These are phyloP conservation scores for Drosophila longiperda DNA, from an alignment of 2,888 invertebrate species.

Conservation along the genomic window DNA sequence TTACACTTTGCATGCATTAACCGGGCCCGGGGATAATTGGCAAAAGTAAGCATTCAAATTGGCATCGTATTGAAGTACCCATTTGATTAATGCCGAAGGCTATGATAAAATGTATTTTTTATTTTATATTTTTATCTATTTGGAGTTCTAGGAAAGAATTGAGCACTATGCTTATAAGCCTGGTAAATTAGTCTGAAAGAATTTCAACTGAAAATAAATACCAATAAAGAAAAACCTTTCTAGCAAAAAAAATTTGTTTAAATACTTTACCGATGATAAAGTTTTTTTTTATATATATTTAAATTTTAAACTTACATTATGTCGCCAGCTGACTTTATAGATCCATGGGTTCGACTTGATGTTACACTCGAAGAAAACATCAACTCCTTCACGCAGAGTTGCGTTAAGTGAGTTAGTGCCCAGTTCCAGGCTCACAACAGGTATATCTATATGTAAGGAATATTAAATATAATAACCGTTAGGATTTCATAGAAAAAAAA, in stretches of 20 bases:
- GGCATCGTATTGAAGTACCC: constrained; percentile 31
- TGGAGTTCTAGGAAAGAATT: neutral
- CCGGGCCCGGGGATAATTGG: constrained; percentile 8
- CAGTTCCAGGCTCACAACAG: constrained; percentile 92
- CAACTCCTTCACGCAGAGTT: constrained; percentile 93
- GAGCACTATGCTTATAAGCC: neutral
- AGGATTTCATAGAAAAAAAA: constrained; percentile 5
- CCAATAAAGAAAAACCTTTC: neutral
- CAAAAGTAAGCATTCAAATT: constrained; percentile 21
- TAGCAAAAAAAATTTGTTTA: too few species aligned
- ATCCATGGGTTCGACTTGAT: constrained; percentile 95
- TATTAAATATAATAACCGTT: neutral
- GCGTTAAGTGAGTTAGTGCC: constrained; percentile 92
- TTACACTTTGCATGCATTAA: constrained; percentile 17
- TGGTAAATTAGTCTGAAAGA: neutral
- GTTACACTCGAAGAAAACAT: constrained; percentile 96
- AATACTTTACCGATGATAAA: too few species aligned
- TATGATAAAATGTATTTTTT: neutral
- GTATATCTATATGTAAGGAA: constrained; percentile 88
- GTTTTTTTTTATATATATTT: neutral
- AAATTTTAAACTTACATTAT: constrained; percentile 88
- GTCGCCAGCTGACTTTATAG: constrained; percentile 91
- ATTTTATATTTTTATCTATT: neutral
- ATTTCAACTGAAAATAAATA: neutral
- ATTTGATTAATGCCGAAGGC: constrained; percentile 2